Evolutionary conservation across 2,113 vertebrate genomes (phyloP).

Genomic region (Conger conger): DNA sequence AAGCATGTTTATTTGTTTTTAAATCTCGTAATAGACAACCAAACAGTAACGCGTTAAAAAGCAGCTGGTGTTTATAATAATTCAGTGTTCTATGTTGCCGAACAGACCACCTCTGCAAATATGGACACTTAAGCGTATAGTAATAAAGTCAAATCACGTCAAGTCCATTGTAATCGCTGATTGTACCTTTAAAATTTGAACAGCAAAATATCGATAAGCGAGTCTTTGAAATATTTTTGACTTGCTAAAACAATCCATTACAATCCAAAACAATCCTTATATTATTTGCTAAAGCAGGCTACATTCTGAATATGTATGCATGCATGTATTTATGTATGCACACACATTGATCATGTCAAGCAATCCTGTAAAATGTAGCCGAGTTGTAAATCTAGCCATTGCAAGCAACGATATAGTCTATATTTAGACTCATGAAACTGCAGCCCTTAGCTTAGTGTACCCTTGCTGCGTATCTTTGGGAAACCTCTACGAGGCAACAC

Average conservation of each 20-base stretch:
- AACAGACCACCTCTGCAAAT: not conserved
- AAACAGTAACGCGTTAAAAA: not conserved
- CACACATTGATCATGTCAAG: not conserved
- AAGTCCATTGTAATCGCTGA: not conserved
- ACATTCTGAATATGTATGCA: not conserved
- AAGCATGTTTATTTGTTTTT: not conserved
- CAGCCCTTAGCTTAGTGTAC: not conserved
- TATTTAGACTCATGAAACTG: not conserved
- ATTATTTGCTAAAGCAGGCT: no score
- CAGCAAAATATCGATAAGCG: not conserved
- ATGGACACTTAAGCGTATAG: not conserved
- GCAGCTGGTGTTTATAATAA: no score
- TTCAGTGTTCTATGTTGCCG: not conserved
- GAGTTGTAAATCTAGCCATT: not conserved
- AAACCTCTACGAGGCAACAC: no score
- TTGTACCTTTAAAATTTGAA: not conserved
- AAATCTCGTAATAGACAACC: not conserved
- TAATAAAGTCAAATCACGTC: not conserved
- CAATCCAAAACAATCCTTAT: no score
- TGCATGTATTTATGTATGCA: not conserved
- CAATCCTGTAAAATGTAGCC: not conserved
- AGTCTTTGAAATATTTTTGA: not conserved
- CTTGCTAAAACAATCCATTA: not conserved
- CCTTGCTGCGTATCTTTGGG: not conserved
- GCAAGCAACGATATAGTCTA: not conserved